Percentiles rank a stretch among this genome's conserved stretches.
These are phyloP conservation scores for Polia nebulosa DNA, from an alignment of 2,888 invertebrate genomes.

Conservation along the genomic window DNA sequence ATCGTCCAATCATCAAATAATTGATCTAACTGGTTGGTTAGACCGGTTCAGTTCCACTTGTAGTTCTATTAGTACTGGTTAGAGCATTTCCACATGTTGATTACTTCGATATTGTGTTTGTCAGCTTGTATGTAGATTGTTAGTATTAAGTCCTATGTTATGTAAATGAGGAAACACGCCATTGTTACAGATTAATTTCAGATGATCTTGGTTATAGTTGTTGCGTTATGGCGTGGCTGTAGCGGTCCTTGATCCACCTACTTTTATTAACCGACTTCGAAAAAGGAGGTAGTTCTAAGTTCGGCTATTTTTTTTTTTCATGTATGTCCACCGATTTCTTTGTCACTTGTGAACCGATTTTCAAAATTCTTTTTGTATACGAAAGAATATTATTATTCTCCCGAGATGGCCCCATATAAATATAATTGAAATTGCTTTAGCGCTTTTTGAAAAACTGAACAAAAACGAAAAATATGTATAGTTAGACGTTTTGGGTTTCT, in stretches of 20 bases:
- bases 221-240: background rate
- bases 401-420: too few relatives aligned
- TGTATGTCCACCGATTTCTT: too few relatives aligned
- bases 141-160: conserved; percentile 47
- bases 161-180: conserved; percentile 41
- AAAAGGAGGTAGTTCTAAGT: too few relatives aligned
- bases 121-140: conserved; percentile 29
- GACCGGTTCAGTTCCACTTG: conserved; percentile 19
- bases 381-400: too few relatives aligned
- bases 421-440: too few relatives aligned
- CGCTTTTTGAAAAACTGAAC: too few relatives aligned
- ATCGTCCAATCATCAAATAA: conserved; percentile 31
- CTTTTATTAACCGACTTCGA: background rate
- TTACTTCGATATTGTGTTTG: conserved; percentile 52
- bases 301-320: too few relatives aligned
- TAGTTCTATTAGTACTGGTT: conserved; percentile 38
- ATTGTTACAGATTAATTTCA: conserved; percentile 37
- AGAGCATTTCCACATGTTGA: conserved; percentile 44
- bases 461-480: too few relatives aligned
- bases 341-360: too few relatives aligned
- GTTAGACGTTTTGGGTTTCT: too few relatives aligned
- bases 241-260: background rate
- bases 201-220: conserved; percentile 1
- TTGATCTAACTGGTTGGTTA: conserved; percentile 13
- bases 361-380: too few relatives aligned